Base-by-base conservation (phyloP, 2,113 vertebrate species). In the Brachyhypopomus occidentalis region DNA sequence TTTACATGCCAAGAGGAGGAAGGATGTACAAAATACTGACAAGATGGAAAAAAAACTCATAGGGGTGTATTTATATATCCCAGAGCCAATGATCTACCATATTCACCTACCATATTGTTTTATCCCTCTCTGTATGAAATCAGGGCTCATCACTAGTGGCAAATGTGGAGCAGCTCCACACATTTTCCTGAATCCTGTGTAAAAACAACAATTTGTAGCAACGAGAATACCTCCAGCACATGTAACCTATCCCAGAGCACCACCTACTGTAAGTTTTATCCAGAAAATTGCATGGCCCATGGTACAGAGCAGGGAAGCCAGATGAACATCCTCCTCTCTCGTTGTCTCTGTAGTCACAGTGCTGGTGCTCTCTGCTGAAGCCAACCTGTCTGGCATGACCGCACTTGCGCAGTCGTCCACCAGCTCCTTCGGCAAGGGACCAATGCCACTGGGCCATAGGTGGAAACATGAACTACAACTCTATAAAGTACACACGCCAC, bases 51-150 rank as follows among this genome's bases (percentile, higher is more conserved):
- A 52, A 52, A 52, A 52, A 8, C 45, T 52, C 45, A 52, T 14
- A 52, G 45, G 45, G 2, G 45, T 52, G 45, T 2, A 52, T 52
- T 52, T 11, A 52, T 52, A 52, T 52, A 52, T 52, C 45, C 45
- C 9, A 52, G 12, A 52, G 9, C 41, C 41, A 41, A 41, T 41
- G 41, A 41, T 1, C 45, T 52, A 11, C 12, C 45, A 52, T 62
- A 60, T 85, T 30, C 2, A 30, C 30, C 30, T 52, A 11, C 12
- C 45, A 52, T 62, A 60, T 86, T 90, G 97, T 97, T 93, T 98
- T 98, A 92, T 98, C 97, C 91, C 97, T 94, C 38, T 96, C 95
- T 76, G 97, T 99, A 78, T 98, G 94, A 92, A 99, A 99, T 83
- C 45, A 11, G 14, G 45, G 45, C 9, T 52, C 45, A 52, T 52